These are phyloP conservation scores for Podocnemis expansa DNA, from an alignment of 2,113 vertebrate species.

Conservation along the genomic window DNA sequence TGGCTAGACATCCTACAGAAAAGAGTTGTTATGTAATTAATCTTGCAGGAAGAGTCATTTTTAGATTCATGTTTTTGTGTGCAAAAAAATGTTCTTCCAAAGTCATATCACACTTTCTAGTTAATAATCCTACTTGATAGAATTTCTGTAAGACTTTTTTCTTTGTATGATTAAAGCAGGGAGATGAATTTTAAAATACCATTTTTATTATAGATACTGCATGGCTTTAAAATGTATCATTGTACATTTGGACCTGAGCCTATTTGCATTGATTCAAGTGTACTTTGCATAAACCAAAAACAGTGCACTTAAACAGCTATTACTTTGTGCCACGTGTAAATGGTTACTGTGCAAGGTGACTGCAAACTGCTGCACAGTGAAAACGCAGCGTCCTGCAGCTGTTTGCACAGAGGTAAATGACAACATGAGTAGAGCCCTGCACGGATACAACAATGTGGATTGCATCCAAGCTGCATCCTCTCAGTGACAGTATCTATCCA, in stretches of 20 bases:
- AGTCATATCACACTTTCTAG: background rate
- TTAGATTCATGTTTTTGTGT: background rate
- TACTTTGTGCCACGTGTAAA: conserved; percentile 40
- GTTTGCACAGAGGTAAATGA: conserved; percentile 51
- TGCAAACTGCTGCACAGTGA: conserved; percentile 62
- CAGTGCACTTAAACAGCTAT: conserved; percentile 6
- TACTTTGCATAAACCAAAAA: background rate
- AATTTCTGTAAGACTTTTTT: background rate
- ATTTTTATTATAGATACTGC: background rate
- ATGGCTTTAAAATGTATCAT: conserved; percentile 28
- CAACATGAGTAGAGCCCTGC: too few species aligned
- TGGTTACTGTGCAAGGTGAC: conserved; percentile 45
- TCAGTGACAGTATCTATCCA: too few species aligned
- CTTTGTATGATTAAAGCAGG: conserved; percentile 27
- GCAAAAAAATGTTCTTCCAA: background rate
- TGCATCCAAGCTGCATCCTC: too few species aligned
- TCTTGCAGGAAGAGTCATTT: background rate
- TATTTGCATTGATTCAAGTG: conserved; percentile 23
- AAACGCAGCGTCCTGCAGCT: conserved; percentile 35
- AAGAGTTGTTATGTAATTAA: background rate
- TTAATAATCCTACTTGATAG: background rate
- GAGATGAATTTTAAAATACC: background rate
- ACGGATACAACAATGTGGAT: too few species aligned
- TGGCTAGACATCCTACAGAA: background rate
- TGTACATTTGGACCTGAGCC: conserved; percentile 23